Base-by-base conservation (phyloP, 2,113 vertebrate genomes). In the Oryzias melastigma region DNA sequence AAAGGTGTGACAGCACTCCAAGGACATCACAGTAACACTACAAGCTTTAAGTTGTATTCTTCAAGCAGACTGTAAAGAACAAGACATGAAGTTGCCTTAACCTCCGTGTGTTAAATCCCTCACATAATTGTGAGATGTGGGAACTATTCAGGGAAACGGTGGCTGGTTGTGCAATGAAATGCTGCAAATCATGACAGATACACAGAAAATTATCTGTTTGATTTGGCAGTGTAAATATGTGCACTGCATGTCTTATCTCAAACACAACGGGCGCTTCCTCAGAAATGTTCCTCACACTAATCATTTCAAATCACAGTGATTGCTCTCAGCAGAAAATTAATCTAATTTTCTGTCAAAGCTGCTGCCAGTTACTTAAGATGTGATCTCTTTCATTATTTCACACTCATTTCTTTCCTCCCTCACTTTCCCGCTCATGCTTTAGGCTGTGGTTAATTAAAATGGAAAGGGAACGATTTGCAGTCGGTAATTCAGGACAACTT, bases 321-420 rank as follows among this genome's bases (percentile, higher is more conserved):
- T 89, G 82, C 87, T 88, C 84, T 88, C 78, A 78, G 81, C 71
- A 90, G 81, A 88, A 90, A 90, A 91, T 88, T 82, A 85, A 91
- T 91, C 83, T 68, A 78, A 87, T 91, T 89, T 88, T 90, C 85
- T 87, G 86, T 89, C 80, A 84, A 85, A 91, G 82, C 80, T 73
- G 78, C 83, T 88, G 87, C 88, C 89, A 89, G 85, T 92, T 90
- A 89, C 82, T 91, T 88, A 86, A 89, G 78, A 86, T 81, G 81
- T 85, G 83, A 89, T 86, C 77, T 84, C 75, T 78, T 86, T 80
- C 65, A 78, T 69, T 82, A 64, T 81, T 74, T 86, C 76, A 54
- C 70, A 75, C 68, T 70, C 71, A 52, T 71, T 56, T 69, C 62
- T 62, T 53, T 69, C 71, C 65, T 76, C 71, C 69, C 71, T 73